Conservation (phyloP, 1,140 invertebrate species). For the Aphis craccivora region DNA sequence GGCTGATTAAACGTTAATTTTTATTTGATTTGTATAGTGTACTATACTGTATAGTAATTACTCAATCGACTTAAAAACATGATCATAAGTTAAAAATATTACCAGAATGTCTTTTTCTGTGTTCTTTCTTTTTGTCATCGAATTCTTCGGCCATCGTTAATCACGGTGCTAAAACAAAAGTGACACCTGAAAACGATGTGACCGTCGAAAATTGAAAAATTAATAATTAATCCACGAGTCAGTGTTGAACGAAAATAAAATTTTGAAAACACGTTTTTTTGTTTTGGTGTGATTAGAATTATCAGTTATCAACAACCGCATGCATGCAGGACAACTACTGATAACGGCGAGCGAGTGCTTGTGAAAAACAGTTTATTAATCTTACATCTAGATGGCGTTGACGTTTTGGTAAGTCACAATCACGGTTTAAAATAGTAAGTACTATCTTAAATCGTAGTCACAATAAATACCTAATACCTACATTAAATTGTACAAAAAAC, state of each 20-base stretch:
- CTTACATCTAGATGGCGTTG: neutral
- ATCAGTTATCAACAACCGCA: neutral
- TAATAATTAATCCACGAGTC: neutral
- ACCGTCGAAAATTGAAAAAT: neutral
- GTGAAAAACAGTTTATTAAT: neutral
- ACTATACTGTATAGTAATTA: neutral
- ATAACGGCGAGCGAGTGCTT: neutral
- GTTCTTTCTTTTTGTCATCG: conserved; percentile 60
- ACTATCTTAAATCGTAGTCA: too few species aligned
- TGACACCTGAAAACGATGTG: neutral
- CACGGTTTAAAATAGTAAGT: too few species aligned
- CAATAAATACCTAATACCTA: too few species aligned
- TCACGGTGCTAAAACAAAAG: neutral
- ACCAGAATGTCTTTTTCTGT: conserved; percentile 59
- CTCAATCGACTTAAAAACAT: neutral
- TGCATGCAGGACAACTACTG: neutral
- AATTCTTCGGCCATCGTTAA: conserved; percentile 58
- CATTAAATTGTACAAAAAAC: too few species aligned
- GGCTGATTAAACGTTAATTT: neutral
- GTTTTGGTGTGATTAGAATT: conserved; percentile 21
- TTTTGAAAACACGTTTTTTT: conserved; percentile 52
- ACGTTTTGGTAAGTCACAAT: neutral
- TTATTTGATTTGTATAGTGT: neutral
- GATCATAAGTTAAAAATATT: neutral
- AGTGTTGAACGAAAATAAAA: neutral